Percentiles rank a stretch among this genome's conserved stretches.
Evolutionary conservation across 2,113 vertebrate genomes (phyloP).

Genomic region (Tetrax tetrax): DNA sequence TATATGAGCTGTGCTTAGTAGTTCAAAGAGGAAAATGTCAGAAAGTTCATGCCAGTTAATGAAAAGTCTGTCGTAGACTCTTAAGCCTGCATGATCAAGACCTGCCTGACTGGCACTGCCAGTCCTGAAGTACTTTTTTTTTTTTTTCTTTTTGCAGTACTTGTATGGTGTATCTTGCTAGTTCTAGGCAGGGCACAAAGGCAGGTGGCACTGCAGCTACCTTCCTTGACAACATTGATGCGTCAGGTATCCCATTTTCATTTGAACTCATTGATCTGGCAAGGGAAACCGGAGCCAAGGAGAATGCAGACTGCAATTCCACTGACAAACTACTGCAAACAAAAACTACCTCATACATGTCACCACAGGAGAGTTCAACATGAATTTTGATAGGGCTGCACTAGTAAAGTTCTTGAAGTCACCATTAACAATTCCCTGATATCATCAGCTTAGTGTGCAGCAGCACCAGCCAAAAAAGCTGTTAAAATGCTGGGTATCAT

Average conservation of each 20-base stretch:
- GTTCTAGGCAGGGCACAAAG: background rate
- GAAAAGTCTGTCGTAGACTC: fast-evolving
- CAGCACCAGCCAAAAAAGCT: background rate
- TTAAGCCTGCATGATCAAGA: background rate
- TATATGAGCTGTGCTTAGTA: background rate
- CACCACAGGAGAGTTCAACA: background rate
- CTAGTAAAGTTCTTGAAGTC: background rate
- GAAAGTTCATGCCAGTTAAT: background rate
- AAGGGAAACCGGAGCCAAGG: background rate
- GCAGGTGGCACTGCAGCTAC: background rate
- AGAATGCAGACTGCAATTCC: background rate
- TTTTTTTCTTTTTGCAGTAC: background rate
- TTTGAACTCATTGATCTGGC: background rate
- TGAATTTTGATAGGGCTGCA: background rate
- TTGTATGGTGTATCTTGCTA: background rate
- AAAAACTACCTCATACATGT: background rate
- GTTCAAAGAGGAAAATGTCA: background rate
- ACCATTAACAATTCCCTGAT: background rate
- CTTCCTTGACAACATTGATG: background rate
- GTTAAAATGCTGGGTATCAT: background rate
- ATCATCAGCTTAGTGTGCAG: background rate
- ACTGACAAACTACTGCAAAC: background rate
- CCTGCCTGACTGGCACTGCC: background rate
- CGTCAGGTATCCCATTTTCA: background rate
- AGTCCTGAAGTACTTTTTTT: background rate